These are phyloP conservation scores for Eulemur coronatus DNA, from an alignment of 2,797 vertebrate genomes.

Conservation along the genomic window DNA sequence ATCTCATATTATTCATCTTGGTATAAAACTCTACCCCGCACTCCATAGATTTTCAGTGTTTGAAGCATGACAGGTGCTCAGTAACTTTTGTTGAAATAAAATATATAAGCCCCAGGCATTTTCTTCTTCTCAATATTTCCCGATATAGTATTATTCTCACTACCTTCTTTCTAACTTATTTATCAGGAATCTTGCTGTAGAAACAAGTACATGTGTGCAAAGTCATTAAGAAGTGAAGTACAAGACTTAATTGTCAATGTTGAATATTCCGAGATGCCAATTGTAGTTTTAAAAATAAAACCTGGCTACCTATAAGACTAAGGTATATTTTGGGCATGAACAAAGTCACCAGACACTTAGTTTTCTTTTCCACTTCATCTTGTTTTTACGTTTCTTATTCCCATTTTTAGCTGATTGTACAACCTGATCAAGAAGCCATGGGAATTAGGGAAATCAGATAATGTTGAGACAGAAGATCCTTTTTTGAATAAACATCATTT, in stretches of 20 bases:
- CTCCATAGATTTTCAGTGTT: neutral
- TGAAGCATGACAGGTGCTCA: neutral
- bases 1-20: neutral
- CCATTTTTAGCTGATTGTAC: neutral
- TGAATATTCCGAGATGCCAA: conserved; percentile 38
- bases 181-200: conserved; percentile 29
- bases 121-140: neutral
- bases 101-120: neutral
- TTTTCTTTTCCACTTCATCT: neutral
- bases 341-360: neutral
- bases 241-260: conserved; percentile 39
- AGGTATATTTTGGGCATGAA: neutral
- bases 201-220: conserved; percentile 42
- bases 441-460: neutral
- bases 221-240: conserved; percentile 49
- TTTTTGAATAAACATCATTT: neutral
- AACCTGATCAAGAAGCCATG: neutral
- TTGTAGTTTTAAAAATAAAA: conserved; percentile 50
- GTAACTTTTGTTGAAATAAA: neutral
- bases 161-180: conserved; percentile 1
- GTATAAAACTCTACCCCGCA: neutral
- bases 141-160: neutral
- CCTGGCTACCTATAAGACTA: neutral
- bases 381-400: neutral
- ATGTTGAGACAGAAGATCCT: neutral